Conservation (phyloP, 1,140 invertebrate genomes). For the Cyphomyrmex costatus region DNA sequence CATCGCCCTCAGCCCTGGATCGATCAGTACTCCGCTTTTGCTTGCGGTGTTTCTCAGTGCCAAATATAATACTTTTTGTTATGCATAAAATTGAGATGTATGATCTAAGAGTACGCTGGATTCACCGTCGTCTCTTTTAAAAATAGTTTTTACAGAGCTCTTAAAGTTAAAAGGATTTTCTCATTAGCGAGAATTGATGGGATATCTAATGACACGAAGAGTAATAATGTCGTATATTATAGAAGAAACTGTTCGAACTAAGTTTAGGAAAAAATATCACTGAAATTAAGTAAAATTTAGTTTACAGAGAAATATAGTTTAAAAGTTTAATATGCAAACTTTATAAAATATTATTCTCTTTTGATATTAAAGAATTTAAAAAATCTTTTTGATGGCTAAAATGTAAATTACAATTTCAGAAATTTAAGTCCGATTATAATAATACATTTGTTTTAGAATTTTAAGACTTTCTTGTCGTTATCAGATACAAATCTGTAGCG, state of each 20-base stretch:
- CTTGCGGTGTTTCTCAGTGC: background rate
- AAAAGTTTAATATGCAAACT: conserved; percentile 21
- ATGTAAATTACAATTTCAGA: background rate
- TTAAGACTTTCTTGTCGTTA: background rate
- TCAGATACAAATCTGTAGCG: background rate
- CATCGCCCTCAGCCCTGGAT: conserved; percentile 17
- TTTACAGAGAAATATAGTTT: background rate
- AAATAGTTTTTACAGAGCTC: background rate
- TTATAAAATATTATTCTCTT: conserved; percentile 21
- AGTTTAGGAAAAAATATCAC: conserved; percentile 25
- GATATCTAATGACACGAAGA: background rate
- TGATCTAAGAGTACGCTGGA: background rate
- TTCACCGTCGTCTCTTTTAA: conserved; percentile 1
- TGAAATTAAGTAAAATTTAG: conserved; percentile 22
- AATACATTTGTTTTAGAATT: background rate
- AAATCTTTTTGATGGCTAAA: background rate
- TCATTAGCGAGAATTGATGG: conserved; percentile 22
- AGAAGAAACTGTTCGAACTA: background rate
- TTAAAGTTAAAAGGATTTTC: background rate
- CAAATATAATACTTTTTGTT: background rate
- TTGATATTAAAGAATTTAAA: background rate
- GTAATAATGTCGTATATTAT: background rate
- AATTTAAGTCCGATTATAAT: conserved; percentile 28
- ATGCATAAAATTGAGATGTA: conserved; percentile 19
- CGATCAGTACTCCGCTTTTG: background rate